A percentile compares a stretch with the other conserved stretches of the same genome.
Evolutionary conservation across 2,113 vertebrate species (phyloP).

Genomic region (Haemorhous mexicanus): DNA sequence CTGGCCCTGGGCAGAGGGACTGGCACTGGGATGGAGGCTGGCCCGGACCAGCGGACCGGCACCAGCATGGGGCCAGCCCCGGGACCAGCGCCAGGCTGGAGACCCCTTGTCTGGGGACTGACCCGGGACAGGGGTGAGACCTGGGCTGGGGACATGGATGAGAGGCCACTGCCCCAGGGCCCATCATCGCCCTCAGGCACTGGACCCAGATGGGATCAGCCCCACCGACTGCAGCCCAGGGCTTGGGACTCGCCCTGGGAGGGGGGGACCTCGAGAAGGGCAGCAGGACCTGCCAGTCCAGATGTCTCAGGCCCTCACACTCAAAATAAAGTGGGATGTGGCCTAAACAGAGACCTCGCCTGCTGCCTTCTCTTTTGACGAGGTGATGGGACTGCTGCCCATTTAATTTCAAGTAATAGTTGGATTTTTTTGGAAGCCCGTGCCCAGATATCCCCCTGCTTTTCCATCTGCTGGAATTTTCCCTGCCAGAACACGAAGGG

Average conservation of each 20-base stretch:
- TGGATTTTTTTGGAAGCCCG: neutral
- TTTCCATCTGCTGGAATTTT: neutral
- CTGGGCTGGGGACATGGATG: neutral
- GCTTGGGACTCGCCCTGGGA: fast-evolving
- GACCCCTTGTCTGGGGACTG: neutral
- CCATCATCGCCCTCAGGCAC: fast-evolving
- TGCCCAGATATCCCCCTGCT: neutral
- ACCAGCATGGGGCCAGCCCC: neutral
- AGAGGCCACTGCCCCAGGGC: too few species aligned
- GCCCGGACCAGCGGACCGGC: fast-evolving
- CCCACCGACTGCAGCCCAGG: neutral
- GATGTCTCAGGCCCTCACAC: neutral
- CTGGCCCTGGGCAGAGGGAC: neutral
- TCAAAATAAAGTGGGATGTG: neutral
- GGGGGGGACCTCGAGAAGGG: fast-evolving
- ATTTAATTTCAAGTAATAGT: neutral
- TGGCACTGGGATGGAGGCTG: neutral
- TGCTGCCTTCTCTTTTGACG: fast-evolving
- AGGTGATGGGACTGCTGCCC: fast-evolving
- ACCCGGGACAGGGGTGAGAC: fast-evolving
- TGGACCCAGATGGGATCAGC: neutral
- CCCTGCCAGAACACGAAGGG: neutral
- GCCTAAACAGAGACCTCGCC: fast-evolving
- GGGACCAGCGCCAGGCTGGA: fast-evolving
- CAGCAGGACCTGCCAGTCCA: fast-evolving